Evolutionary conservation across 2,888 invertebrate genomes (phyloP), one percentile per base, ranked within the genome.

Genomic region (Aleiodes leptofemur): DNA sequence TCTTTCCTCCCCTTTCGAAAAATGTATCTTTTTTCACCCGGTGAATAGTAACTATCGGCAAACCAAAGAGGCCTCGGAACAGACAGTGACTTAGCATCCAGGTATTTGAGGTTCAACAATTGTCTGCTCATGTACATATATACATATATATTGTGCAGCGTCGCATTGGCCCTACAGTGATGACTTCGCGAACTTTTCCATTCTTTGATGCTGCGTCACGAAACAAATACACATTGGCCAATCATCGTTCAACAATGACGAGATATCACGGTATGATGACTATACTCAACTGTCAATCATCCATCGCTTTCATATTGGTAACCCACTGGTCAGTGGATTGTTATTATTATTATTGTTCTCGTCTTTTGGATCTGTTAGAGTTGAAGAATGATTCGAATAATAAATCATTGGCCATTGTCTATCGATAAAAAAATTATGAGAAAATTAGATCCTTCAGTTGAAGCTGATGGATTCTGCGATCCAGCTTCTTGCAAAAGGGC

Each of bases 201-300:
- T 23, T 59, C 69, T 72, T 48, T 16, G 55, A 73, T 88, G 89
- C 89, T 89, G 87, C 86, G 89, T 89, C 89, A 89, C 85, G 88
- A 86, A 88, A 87, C 88, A 87, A 88, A 88, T 87, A 87, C 85
- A 80, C 84, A 81, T 83, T 80, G 57, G 82, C 84, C 86, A 84
- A 86, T 86, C 85, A 85, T 86, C 84, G 79, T 83, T 77, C 79
- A 79, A 79, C 79, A 74, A 79, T 76, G 74, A 77, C 61, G 77
- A 69, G 64, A 78, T 77, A 79, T 76, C 80, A 81, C 81, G 73
- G 81, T 82, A 83, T 83, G 82, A 84, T 85, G 88, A 88, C 87
- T 88, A 84, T 85, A 79, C 83, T 82, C 84, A 87, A 86, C 87
- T 87, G 88, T 88, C 88, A 88, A 88, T 89, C 87, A 80, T 72